Evolutionary conservation across 2,113 vertebrate genomes (phyloP).

Genomic region (Platichthys stellatus): DNA sequence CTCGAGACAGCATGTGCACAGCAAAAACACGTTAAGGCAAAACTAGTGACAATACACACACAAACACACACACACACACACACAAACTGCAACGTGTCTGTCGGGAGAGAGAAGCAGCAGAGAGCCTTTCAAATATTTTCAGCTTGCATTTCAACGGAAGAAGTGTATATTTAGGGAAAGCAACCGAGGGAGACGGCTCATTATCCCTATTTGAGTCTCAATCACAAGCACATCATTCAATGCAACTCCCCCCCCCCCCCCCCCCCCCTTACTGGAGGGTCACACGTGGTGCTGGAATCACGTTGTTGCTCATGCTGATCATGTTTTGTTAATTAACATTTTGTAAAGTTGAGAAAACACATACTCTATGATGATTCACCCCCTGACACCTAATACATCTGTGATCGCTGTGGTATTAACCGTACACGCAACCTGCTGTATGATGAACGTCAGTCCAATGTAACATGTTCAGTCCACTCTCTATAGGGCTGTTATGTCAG

Average conservation of each 20-base stretch:
- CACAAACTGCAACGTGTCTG: neutral
- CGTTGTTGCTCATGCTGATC: neutral
- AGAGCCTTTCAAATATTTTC: neutral
- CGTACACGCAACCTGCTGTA: neutral
- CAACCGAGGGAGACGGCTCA: conserved; percentile 19
- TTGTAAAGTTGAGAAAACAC: neutral
- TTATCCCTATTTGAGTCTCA: conserved; percentile 7
- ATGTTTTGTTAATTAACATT: neutral
- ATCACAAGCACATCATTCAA: conserved; percentile 14
- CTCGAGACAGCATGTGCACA: too few species aligned
- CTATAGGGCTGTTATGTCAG: conserved; percentile 18
- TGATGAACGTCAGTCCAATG: neutral
- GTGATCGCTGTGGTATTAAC: neutral
- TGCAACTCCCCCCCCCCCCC: neutral
- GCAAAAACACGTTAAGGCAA: neutral
- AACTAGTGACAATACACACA: neutral
- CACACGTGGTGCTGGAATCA: neutral
- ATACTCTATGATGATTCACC: neutral
- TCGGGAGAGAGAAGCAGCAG: neutral
- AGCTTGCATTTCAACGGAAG: conserved; percentile 22
- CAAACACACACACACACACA: neutral
- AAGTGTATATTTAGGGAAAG: neutral
- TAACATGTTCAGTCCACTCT: neutral
- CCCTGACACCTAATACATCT: neutral
- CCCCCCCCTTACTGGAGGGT: neutral